Base-by-base conservation (phyloP, 1,140 invertebrate species). In the Brachionus koreanus region DNA sequence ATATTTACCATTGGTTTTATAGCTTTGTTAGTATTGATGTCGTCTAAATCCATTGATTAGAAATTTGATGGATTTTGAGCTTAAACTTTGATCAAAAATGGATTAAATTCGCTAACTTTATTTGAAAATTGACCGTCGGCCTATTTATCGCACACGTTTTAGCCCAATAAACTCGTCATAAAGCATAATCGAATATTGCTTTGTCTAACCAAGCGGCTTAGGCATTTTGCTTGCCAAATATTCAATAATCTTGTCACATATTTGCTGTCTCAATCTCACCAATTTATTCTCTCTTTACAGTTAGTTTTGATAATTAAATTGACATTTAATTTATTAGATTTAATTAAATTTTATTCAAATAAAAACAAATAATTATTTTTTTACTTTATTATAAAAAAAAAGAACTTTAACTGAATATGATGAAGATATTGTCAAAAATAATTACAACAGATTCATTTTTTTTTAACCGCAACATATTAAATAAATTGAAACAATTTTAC, bases 131-230 rank as follows among this genome's bases (percentile, higher is more conserved):
- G 61, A 65, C 49, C 49, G 49, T 52, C 49, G 49, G 49, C 49
- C 49, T 57, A 57, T 57, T 57, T 57, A 65, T 65, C 63, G 33
- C 63, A 65, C 63, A 65, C 63, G 63, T 65, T 65, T 65, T n/a
- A 33, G 63, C 25, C 29, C 7, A 65, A 65, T 65, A 10, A 57
- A 57, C 16, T 57, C 19, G 49, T 57, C 49, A 57, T 57, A 57
- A 57, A 57, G 49, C 49, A 57, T 57, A 57, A 57, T 57, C 49
- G 49, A 57, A 57, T 57, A 9, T 23, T 57, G 49, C 9, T 57
- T 19, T 57, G 49, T 57, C 49, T 57, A 23, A 25, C 7, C 19
- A 57, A 57, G 19, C 19, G n/a, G 49, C 9, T 16, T 19, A 19
- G 49, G 5, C 19, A 25, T 57, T 57, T 57, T 7, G 39, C 12